Percentiles rank a stretch among this genome's conserved stretches.
Conservation (phyloP, 2,797 vertebrate species). For the Halcyon leucocephala region DNA sequence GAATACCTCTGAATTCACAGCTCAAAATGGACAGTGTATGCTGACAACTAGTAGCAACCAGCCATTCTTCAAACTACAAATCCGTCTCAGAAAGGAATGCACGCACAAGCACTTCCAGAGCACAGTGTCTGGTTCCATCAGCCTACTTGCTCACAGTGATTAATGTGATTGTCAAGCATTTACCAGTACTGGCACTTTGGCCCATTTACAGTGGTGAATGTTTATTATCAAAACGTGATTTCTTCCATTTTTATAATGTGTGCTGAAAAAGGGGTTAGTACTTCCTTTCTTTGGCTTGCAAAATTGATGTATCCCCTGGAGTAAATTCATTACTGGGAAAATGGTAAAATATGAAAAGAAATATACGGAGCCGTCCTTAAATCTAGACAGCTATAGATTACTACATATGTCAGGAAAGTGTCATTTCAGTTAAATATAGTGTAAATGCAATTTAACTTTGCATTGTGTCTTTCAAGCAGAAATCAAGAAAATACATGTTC, state of each 20-base stretch:
- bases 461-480: not conserved
- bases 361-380: not conserved
- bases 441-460: not conserved
- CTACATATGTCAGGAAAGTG: not conserved
- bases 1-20: constrained; percentile 13
- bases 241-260: not conserved
- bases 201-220: not conserved
- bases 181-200: not conserved
- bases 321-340: not conserved
- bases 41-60: constrained; percentile 40
- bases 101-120: constrained; percentile 35
- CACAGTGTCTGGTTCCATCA: not conserved
- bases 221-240: not conserved
- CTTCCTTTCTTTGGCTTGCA: not conserved
- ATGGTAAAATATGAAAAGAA: not conserved
- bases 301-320: not conserved
- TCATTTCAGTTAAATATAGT: not conserved
- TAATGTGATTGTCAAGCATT: constrained; percentile 36
- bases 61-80: constrained; percentile 12
- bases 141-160: not conserved
- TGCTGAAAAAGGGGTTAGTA: not conserved
- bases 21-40: constrained; percentile 9
- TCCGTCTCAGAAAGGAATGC: not conserved
- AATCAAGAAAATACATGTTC: not conserved
- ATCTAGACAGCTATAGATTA: not conserved